Percentiles rank a stretch among this genome's conserved stretches.
These are phyloP conservation scores for Protonibea diacanthus DNA, from an alignment of 2,797 vertebrate genomes.

Conservation along the genomic window DNA sequence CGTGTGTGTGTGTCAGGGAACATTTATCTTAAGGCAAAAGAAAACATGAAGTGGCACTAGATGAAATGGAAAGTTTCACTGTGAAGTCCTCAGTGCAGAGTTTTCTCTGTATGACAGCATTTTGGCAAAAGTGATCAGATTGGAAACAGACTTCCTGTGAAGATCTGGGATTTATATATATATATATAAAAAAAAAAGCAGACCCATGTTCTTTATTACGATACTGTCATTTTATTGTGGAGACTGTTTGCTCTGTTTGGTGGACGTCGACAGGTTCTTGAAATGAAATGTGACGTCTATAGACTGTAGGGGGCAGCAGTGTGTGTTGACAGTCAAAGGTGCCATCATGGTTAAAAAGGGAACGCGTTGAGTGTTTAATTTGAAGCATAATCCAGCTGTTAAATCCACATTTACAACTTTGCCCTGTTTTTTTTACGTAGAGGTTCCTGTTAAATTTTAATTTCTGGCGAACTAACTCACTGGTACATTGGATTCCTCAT, in stretches of 20 bases:
- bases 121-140: not conserved
- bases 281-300: not conserved
- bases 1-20: not conserved
- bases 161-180: not conserved
- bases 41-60: constrained; percentile 6
- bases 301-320: not conserved
- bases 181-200: not conserved
- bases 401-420: not conserved
- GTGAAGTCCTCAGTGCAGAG: not conserved
- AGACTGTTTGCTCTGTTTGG: not conserved
- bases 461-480: not conserved
- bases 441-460: not conserved
- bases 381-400: constrained; percentile 11
- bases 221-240: not conserved
- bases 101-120: not conserved
- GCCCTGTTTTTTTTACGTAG: not conserved
- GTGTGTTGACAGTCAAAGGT: not conserved
- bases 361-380: constrained; percentile 6
- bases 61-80: not conserved
- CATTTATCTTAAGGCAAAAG: not conserved
- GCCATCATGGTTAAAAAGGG: not conserved
- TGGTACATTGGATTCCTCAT: too few species aligned
- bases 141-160: not conserved
- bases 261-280: not conserved
- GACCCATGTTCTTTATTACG: not conserved